Evolutionary conservation across 2,113 vertebrate species (phyloP).

Genomic region (Lepidothrix coronata): DNA sequence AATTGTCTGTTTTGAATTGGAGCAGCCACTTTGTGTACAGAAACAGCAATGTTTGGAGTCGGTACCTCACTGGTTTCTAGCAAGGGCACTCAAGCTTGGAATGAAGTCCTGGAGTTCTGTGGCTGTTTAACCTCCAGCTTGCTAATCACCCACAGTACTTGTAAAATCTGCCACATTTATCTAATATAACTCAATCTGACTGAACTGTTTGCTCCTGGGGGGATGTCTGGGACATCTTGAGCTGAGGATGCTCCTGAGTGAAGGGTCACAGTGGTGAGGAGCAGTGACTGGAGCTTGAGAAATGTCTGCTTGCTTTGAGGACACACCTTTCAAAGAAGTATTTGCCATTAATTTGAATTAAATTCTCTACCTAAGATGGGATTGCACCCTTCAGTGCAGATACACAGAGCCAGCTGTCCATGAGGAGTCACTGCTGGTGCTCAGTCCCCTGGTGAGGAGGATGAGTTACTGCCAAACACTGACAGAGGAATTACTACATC

Average conservation of each 20-base stretch:
- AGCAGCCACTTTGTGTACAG: slow-evolving; percentile 40
- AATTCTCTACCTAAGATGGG: rapidly evolving
- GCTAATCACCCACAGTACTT: neutral
- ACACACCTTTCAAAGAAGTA: neutral
- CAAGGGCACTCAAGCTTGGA: neutral
- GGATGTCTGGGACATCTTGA: neutral
- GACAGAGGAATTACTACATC: neutral
- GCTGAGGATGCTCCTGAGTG: neutral
- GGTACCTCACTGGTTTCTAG: neutral
- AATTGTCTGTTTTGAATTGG: slow-evolving; percentile 51
- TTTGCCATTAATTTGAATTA: neutral
- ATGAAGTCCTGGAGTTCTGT: neutral
- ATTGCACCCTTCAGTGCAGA: neutral
- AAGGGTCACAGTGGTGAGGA: rapidly evolving
- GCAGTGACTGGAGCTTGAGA: neutral
- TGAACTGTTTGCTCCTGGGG: neutral
- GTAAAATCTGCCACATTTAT: neutral
- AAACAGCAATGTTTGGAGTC: slow-evolving; percentile 24
- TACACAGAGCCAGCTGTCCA: rapidly evolving
- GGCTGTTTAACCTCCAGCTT: slow-evolving; percentile 11
- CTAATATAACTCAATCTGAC: neutral
- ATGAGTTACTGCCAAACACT: neutral
- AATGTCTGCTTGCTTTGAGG: neutral
- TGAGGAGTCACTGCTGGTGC: rapidly evolving
- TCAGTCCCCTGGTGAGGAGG: rapidly evolving